Evolutionary conservation across 2,797 vertebrate species (phyloP), one percentile per base, ranked within the genome.

Genomic region (Acanthopagrus latus): DNA sequence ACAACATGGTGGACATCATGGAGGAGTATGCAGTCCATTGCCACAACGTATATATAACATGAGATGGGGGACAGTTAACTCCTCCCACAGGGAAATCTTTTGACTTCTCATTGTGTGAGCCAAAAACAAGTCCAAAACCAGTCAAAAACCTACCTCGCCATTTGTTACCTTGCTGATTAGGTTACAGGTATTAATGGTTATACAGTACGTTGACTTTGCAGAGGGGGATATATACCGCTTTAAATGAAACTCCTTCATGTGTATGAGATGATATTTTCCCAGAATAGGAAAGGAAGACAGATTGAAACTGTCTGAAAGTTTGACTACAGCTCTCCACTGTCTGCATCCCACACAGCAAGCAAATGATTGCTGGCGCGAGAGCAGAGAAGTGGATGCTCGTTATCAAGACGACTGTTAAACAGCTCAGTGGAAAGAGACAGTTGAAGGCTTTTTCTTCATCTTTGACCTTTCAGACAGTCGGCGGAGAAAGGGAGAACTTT

Each of bases 371-470:
- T 85, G 85, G 86, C 85, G 67, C 41, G 47, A 69, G 69, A 87
- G 82, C 77, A 74, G 62, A 75, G 69, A 77, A 63, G 79, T 77
- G 66, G 69, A 85, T 83, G 47, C 77, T 65, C 52, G 50, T 86
- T 93, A 93, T 94, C 80, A 80, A 65, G 78, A 70, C 56, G 38
- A 63, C 83, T 91, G 89, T 83, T 93, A 71, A 92, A 90, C 85
- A 89, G 83, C 75, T 90, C 82, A 87, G 80, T 92, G 93, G 93
- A 94, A 93, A 93, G 76, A 89, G 74, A 82, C 81, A 81, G 88
- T 91, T 89, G 87, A 86, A 88, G 78, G 72, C 38, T 87, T 92
- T 33, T 87, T 78, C 71, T 84, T 73, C 11, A 18, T 70, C 25
- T 76, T 73, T 84, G 82, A 89, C 86, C 81, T 87, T 89, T 89